Base-by-base conservation (phyloP, 1,140 invertebrate genomes). In the Varroa destructor region DNA sequence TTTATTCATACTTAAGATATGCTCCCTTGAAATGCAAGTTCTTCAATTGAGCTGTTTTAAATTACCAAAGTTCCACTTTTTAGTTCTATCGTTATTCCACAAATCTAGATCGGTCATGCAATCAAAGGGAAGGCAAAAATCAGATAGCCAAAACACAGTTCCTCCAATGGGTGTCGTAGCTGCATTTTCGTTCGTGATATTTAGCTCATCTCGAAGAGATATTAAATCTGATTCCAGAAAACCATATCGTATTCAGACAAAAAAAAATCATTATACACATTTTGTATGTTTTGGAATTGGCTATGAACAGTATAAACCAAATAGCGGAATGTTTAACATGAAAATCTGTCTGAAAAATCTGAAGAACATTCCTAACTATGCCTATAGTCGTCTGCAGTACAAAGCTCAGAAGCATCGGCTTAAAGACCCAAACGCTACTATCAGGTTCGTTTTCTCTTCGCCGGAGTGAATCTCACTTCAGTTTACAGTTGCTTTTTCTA, bases 161-260 rank as follows among this genome's bases (percentile, higher is more conserved):
- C 78, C 78, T 1, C 78, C 79, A 46, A 77, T 76, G 6, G 80
- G 75, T 1, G 80, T 77, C 46, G 80, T 79, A 0, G 78, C 76
- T 5, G 79, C 78, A 70, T 80, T 80, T 74, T 80, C 80, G 3
- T 80, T 75, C 75, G 80, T 76, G 25, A 80, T 80, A 71, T 80
- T 80, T 0, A 79, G 77, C 72, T 80, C 79, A 71, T 80, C 79
- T 73, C 80, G 80, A 1, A 75, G 57, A 1, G 77, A 78, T 4
- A 80, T 78, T 0, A 78, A 77, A 1, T 79, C 79, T 42, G 78
- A 79, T 73, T 80, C 79, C 37, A 80, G 73, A 36, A 80, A 72
- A 37, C 77, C 79, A 70, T 80, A 80, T 8, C 79, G 78, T 79
- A 71, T 36, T 73, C 61, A 54, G 1, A 54, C 6, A 37, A 6